Percentiles rank a stretch among this genome's conserved stretches.
These are phyloP conservation scores for Siniperca knerii DNA, from an alignment of 2,113 vertebrate species.

Conservation along the genomic window DNA sequence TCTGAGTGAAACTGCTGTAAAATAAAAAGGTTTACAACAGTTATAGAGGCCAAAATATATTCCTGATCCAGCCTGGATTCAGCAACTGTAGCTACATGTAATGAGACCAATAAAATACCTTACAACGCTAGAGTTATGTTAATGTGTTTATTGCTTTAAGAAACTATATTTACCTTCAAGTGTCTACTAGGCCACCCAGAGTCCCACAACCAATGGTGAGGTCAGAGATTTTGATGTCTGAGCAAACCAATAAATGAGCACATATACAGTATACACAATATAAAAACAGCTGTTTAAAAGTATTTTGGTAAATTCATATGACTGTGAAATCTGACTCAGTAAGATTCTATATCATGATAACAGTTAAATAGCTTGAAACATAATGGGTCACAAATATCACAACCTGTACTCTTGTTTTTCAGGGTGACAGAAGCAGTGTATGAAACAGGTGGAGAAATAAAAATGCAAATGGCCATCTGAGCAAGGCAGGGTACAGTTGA, in stretches of 20 bases:
- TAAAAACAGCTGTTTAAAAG: slow-evolving; percentile 84
- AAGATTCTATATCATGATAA: slow-evolving; percentile 73
- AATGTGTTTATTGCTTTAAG: slow-evolving; percentile 86
- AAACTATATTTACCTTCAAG: slow-evolving; percentile 82
- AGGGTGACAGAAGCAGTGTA: slow-evolving; percentile 66
- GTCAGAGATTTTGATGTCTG: slow-evolving; percentile 77
- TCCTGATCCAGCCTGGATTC: slow-evolving; percentile 65
- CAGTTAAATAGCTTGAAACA: slow-evolving; percentile 72
- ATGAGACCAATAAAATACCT: slow-evolving; percentile 74
- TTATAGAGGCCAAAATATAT: slow-evolving; percentile 57
- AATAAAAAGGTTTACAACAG: slow-evolving; percentile 33
- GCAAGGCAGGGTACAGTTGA: slow-evolving; percentile 73
- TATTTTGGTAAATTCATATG: slow-evolving; percentile 78
- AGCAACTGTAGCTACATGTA: slow-evolving; percentile 73
- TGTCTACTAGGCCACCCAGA: slow-evolving; percentile 80
- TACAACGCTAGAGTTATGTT: slow-evolving; percentile 72
- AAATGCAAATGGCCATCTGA: slow-evolving; percentile 64
- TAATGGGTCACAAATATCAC: slow-evolving; percentile 69
- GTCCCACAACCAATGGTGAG: slow-evolving; percentile 77
- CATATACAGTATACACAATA: slow-evolving; percentile 80
- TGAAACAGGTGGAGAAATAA: slow-evolving; percentile 49
- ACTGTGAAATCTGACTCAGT: slow-evolving; percentile 60
- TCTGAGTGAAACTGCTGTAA: slow-evolving; percentile 45
- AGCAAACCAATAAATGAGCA: slow-evolving; percentile 80
- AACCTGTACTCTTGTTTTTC: slow-evolving; percentile 59